Conservation (phyloP, 2,888 invertebrate genomes). For the Tenthredo amoena region DNA sequence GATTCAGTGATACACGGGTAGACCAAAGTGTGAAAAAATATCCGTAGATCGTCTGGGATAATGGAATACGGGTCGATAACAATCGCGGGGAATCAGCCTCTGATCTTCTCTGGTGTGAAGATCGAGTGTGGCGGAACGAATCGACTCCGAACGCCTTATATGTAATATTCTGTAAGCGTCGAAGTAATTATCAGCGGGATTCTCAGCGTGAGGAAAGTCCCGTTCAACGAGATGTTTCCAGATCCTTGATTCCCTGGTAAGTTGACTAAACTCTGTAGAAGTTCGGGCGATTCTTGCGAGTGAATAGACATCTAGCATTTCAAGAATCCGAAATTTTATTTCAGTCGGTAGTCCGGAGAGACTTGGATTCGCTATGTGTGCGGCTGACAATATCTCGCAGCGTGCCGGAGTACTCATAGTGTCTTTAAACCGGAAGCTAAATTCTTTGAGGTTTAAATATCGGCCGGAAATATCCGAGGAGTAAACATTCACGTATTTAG, state of each 20-base stretch:
- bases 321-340: constrained; percentile 70
- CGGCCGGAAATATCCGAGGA: constrained; percentile 65
- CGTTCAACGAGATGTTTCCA: constrained; percentile 56
- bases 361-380: constrained; percentile 74
- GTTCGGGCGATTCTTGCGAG: constrained; percentile 64
- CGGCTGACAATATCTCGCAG: constrained; percentile 79
- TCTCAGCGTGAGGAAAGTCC: neutral
- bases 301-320: constrained; percentile 63
- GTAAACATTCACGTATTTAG: constrained; percentile 69
- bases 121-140: neutral
- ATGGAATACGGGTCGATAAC: neutral
- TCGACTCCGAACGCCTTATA: too few species aligned
- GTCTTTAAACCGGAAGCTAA: constrained; percentile 80
- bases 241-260: constrained; percentile 61
- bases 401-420: constrained; percentile 80
- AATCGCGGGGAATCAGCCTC: neutral
- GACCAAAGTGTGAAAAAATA: neutral
- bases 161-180: neutral
- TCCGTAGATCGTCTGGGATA: neutral
- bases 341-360: constrained; percentile 76
- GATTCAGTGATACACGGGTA: neutral
- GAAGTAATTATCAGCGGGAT: neutral
- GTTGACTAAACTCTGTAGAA: constrained; percentile 64
- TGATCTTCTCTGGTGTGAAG: neutral
- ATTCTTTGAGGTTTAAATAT: constrained; percentile 68